Evolutionary conservation across 2,113 vertebrate genomes (phyloP), one percentile per base, ranked within the genome.

Genomic region (Neogobius melanostomus): DNA sequence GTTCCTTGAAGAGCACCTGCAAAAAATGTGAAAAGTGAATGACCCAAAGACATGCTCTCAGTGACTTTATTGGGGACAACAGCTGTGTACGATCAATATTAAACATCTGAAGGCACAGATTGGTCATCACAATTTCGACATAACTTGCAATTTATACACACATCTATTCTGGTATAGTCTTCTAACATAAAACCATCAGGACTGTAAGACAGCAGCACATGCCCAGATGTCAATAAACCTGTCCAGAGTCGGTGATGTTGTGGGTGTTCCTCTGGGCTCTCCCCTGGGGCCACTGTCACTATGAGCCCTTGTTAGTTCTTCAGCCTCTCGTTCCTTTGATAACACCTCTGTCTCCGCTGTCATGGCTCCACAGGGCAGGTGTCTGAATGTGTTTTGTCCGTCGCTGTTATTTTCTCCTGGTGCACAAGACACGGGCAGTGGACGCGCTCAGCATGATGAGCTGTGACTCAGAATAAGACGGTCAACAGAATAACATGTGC

Each of bases 231-330:
- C 28, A 36, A 36, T 36, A 36, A 36, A 36, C 17, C 54, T 28
- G 54, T 56, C 54, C 16, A 5, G 8, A 10, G 8, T 36, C 54
- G 8, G 52, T n/a, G 50, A 7, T 16, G 8, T 11, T 45, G 10
- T 64, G 62, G 62, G 62, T 17, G 62, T 21, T 17, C 62, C 62
- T 64, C 62, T 48, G 44, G 44, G 62, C 46, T 46, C 44, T 64
- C 62, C 46, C 62, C 45, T 12, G 44, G 44, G 44, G 62, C 62
- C 45, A 1, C n/a, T 61, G 59, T 45, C 59, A 45, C 4, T 61
- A 14, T 61, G 46, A 8, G 10, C 7, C 17, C 45, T 17, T 21
- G 61, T 48, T 64, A 11, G 44, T 28, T 47, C 21, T 9, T 21
- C 16, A 48, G 62, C 5, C 15, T 45, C 43, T 64, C n/a, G 6